Conservation (phyloP, 2,797 vertebrate genomes). For the Catostomus latipinnis region DNA sequence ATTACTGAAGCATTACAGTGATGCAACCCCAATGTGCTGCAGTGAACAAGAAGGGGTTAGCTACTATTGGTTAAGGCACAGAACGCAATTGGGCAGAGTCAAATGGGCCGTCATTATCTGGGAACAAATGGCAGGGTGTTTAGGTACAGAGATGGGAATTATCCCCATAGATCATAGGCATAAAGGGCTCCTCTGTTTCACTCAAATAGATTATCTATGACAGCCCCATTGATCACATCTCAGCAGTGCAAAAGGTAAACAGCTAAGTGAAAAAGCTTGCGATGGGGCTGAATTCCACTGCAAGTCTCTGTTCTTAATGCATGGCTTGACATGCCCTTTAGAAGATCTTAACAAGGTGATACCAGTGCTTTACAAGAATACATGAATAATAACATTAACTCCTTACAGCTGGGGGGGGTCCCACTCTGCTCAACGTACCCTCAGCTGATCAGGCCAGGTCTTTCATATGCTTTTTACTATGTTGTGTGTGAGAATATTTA, state of each 20-base stretch:
- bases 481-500: background rate
- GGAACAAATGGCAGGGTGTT: conserved; percentile 74
- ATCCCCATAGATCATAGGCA: conserved; percentile 68
- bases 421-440: conserved; percentile 51
- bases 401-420: conserved; percentile 61
- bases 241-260: conserved; percentile 63
- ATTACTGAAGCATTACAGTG: conserved; percentile 15
- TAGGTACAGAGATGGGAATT: conserved; percentile 69
- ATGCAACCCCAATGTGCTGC: background rate
- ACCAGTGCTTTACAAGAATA: conserved; percentile 71
- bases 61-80: no score
- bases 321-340: conserved; percentile 72
- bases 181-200: conserved; percentile 67
- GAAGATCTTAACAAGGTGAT: conserved; percentile 72
- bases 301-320: conserved; percentile 66
- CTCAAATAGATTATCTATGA: conserved; percentile 72
- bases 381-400: conserved; percentile 74
- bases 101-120: conserved; percentile 74
- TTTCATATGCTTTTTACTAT: background rate
- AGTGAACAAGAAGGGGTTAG: background rate
- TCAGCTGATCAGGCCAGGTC: conserved; percentile 43
- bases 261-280: conserved; percentile 62
- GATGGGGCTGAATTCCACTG: conserved; percentile 65
- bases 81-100: conserved; percentile 62
- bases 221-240: conserved; percentile 73